Evolutionary conservation across 2,113 vertebrate genomes (phyloP).

Genomic region (Nyctibius bracteatus): DNA sequence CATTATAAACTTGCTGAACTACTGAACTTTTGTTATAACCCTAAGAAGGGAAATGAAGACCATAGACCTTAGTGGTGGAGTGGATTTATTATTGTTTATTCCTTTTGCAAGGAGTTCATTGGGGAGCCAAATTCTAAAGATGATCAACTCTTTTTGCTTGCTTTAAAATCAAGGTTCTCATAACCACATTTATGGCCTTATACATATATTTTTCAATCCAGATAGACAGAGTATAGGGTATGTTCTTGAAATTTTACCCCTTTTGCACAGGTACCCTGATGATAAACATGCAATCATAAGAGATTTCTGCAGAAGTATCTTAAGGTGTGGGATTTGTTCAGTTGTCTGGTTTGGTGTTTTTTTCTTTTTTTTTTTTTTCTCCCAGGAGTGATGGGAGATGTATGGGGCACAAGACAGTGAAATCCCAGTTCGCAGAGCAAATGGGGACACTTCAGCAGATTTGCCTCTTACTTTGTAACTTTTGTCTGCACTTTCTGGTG

Average conservation of each 20-base stretch:
- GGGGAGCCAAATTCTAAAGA: not conserved
- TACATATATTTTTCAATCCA: not conserved
- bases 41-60: not conserved
- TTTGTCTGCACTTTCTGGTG: not conserved
- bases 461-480: not conserved
- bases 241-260: not conserved
- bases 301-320: not conserved
- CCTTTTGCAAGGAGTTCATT: not conserved
- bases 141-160: not conserved
- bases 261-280: not conserved
- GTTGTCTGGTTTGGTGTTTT: not conserved
- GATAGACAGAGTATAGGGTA: not conserved
- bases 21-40: not conserved
- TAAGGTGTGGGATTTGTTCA: not conserved
- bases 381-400: not conserved
- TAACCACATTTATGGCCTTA: not conserved
- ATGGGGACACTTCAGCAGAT: not conserved
- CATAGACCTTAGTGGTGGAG: not conserved
- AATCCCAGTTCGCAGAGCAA: not conserved
- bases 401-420: not conserved
- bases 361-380: not conserved
- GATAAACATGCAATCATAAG: not conserved
- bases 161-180: not conserved
- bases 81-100: not conserved
- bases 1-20: not conserved